Evolutionary conservation across 2,888 invertebrate genomes (phyloP).

Genomic region (Malachius bipustulatus): DNA sequence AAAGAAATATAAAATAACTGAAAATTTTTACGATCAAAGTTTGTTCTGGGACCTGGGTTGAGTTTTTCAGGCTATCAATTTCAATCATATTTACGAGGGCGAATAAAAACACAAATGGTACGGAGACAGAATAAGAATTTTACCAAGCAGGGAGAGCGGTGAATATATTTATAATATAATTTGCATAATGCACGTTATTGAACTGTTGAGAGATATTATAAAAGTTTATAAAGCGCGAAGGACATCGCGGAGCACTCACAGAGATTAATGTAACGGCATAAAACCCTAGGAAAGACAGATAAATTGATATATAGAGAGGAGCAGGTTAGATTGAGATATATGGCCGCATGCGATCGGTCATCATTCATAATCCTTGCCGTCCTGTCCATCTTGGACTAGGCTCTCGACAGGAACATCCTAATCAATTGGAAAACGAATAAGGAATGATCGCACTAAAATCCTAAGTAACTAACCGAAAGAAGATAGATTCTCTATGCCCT

Average conservation of each 20-base stretch:
- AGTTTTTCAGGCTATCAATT: slow-evolving; percentile 3
- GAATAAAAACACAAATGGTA: slow-evolving; percentile 3
- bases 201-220: slow-evolving; percentile 26
- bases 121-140: slow-evolving; percentile 1
- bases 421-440: too few relatives aligned
- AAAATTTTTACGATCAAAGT: slow-evolving; percentile 2
- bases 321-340: slow-evolving; percentile 34
- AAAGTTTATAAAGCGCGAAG: slow-evolving; percentile 29
- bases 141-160: neutral
- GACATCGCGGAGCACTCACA: slow-evolving; percentile 29
- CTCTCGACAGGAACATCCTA: too few relatives aligned
- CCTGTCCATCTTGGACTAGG: slow-evolving; percentile 15
- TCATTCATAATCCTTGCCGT: slow-evolving; percentile 31
- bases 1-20: slow-evolving; percentile 2
- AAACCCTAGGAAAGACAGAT: slow-evolving; percentile 32
- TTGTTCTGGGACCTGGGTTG: slow-evolving; percentile 1
- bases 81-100: neutral
- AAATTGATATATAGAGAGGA: slow-evolving; percentile 35
- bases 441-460: too few relatives aligned
- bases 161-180: slow-evolving; percentile 18
- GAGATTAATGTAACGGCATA: slow-evolving; percentile 32
- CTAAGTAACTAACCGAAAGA: too few relatives aligned
- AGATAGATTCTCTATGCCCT: too few relatives aligned
- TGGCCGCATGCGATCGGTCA: slow-evolving; percentile 29
- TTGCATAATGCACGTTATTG: slow-evolving; percentile 33